Evolutionary conservation across 2,888 invertebrate genomes (phyloP), one percentile per base, ranked within the genome.

Genomic region (Patella depressa): DNA sequence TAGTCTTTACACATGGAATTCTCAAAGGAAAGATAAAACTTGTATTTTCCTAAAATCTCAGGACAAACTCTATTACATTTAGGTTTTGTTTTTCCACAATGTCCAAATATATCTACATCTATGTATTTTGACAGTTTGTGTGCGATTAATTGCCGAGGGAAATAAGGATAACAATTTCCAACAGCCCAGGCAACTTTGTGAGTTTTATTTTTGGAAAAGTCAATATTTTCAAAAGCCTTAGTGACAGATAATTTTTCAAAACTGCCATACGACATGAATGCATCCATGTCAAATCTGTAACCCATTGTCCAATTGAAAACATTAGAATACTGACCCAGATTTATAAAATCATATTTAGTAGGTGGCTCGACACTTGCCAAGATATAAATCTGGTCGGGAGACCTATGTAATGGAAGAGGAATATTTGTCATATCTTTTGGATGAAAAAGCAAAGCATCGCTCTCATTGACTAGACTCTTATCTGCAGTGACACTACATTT

Each of bases 1-100:
- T 76, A 76, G 19, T 76, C 76, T 14, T 72, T 53, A 45, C 76
- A 76, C 15, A 53, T 15, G 2, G 72, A 59, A 19, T 73, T 76
- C 34, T 76, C 76, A n/a, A 76, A 76, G 9, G 76, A 55, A 14
- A 76, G 19, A 53, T 73, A 76, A 76, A 76, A 76, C 19, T 76
- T 76, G 19, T 76, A 76, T 15, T 65, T 59, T 29, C 74, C n/a
- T 59, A 74, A 74, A 71, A 57, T 24, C 15, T 71, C 24, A 12
- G n/a, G 9, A 15, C 7, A 53, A 55, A 17, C 12, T 15, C 24
- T 29, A 17, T n/a, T 71, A 9, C 45, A 45, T 45, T 11, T 24
- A 4, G 53, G 55, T 17, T 53, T 57, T 29, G 45, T 34, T 5
- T 71, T 17, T 24, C 75, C 75, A 75, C 75, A 75, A 9, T 11